Evolutionary conservation across 2,888 invertebrate genomes (phyloP).

Genomic region (Pandemis heparana): DNA sequence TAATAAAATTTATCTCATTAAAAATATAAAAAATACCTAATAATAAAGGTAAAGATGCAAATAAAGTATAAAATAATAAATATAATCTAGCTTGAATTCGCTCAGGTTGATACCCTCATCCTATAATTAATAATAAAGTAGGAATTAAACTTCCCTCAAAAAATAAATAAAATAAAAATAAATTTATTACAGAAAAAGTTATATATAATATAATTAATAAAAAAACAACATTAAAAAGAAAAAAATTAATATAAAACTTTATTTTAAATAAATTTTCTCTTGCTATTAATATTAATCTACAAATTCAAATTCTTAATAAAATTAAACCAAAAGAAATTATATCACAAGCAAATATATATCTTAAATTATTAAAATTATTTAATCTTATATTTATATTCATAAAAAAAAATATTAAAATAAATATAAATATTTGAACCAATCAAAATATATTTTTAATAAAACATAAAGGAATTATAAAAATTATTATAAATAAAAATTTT

Average conservation of each 20-base stretch:
- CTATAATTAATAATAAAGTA: constrained; percentile 88
- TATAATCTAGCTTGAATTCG: constrained; percentile 88
- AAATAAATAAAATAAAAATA: constrained; percentile 89
- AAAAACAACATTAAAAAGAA: constrained; percentile 81
- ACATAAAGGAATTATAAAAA: constrained; percentile 82
- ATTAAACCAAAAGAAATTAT: constrained; percentile 83
- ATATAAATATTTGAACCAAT: constrained; percentile 82
- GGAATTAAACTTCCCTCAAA: constrained; percentile 90
- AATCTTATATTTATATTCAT: constrained; percentile 68
- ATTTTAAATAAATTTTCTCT: constrained; percentile 78
- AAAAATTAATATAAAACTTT: constrained; percentile 79
- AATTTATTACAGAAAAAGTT: constrained; percentile 85
- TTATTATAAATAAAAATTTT: constrained; percentile 80
- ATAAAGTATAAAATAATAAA: constrained; percentile 90
- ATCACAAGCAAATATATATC: constrained; percentile 81
- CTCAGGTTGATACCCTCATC: constrained; percentile 89
- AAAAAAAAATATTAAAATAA: constrained; percentile 80
- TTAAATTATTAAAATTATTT: constrained; percentile 68
- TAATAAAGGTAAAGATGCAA: constrained; percentile 88
- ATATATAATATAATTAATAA: constrained; percentile 84
- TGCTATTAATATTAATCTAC: constrained; percentile 85
- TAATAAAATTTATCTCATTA: constrained; percentile 73
- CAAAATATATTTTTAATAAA: constrained; percentile 82
- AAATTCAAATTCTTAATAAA: constrained; percentile 87
- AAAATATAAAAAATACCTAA: constrained; percentile 84